phyloP scores from a whole-genome alignment of 1,140 invertebrate species.

The Schlechtendalia chinensis region DNA sequence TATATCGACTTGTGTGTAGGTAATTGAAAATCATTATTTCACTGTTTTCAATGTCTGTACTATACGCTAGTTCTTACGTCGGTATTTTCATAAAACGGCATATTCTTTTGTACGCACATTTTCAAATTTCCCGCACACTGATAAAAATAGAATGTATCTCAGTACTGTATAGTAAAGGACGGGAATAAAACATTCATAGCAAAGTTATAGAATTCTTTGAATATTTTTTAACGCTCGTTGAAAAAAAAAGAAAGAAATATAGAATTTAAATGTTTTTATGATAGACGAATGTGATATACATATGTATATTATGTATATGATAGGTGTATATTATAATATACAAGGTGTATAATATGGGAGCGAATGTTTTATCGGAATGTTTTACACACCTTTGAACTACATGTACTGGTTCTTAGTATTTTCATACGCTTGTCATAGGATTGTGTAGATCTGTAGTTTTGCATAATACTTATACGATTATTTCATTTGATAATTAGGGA shows the following conservation, averaged over 20 bases:
- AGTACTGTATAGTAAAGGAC: not conserved
- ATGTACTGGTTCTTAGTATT: not conserved
- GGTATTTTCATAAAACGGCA: not conserved
- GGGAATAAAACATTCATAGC: not conserved
- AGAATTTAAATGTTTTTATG: constrained; percentile 25
- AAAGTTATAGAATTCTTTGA: not conserved
- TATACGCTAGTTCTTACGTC: not conserved
- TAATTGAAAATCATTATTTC: no score
- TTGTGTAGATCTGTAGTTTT: not conserved
- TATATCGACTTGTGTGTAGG: no score
- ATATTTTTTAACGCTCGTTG: constrained; percentile 14
- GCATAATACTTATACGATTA: constrained; percentile 3
- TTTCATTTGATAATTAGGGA: not conserved
- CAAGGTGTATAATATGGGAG: not conserved
- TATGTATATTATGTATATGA: no score
- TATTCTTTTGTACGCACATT: constrained; percentile 30
- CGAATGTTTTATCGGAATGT: constrained; percentile 22
- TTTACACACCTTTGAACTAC: constrained; percentile 25
- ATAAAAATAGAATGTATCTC: not conserved
- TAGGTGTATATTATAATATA: no score
- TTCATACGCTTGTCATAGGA: not conserved
- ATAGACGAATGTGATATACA: not conserved
- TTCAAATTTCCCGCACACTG: not conserved
- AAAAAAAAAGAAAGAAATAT: not conserved
- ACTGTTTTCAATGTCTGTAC: not conserved